Conservation (phyloP, 2,113 vertebrate genomes). For the Nesogale talazaci region DNA sequence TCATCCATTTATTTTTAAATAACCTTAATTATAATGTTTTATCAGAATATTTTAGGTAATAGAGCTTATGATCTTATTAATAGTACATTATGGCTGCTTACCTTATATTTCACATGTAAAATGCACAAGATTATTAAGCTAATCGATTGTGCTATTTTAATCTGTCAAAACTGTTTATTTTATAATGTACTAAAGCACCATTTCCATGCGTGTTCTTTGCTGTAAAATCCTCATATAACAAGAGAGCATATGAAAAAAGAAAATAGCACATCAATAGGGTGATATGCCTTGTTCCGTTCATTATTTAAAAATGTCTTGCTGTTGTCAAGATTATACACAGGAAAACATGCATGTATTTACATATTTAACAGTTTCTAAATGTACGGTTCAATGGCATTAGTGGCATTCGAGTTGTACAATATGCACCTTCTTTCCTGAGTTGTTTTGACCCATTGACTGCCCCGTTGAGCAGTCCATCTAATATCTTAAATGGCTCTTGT, state of each 20-base stretch:
- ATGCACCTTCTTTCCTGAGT: too few relatives aligned
- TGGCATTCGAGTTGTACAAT: too few relatives aligned
- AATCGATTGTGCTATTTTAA: background rate
- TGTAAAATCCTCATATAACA: background rate
- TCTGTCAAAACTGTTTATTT: background rate
- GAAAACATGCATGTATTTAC: too few relatives aligned
- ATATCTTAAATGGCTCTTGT: too few relatives aligned
- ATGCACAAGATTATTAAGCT: background rate
- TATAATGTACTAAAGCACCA: background rate
- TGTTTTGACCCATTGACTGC: too few relatives aligned
- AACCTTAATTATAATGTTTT: background rate
- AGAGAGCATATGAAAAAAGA: background rate
- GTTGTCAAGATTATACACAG: too few relatives aligned
- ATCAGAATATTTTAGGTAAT: background rate
- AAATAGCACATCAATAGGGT: background rate
- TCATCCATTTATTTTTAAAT: background rate
- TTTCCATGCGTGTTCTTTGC: background rate
- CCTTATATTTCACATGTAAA: background rate
- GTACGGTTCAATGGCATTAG: too few relatives aligned
- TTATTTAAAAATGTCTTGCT: too few relatives aligned
- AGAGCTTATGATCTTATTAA: background rate
- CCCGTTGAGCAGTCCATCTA: too few relatives aligned
- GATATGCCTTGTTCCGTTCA: background rate
- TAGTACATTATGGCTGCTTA: background rate
- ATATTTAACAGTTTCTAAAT: too few relatives aligned